phyloP scores from a whole-genome alignment of 2,113 vertebrate genomes.

The Saccopteryx bilineata region DNA sequence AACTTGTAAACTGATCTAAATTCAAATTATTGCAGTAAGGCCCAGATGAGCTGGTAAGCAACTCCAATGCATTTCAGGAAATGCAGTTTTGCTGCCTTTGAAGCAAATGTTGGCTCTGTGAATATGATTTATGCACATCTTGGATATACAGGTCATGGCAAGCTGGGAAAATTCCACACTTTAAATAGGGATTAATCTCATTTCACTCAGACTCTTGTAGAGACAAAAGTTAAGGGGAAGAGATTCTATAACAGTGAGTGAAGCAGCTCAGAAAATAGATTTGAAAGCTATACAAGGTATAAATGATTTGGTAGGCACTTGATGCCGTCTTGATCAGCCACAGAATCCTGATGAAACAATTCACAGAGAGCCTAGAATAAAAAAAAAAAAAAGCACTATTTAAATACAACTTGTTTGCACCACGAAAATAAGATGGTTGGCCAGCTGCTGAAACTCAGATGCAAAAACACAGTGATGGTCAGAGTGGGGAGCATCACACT shows the following conservation, averaged over 20 bases:
- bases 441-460: background rate
- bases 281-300: conserved; percentile 6
- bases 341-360: conserved; percentile 35
- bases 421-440: background rate
- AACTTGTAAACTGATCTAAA: conserved; percentile 51
- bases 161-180: background rate
- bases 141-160: background rate
- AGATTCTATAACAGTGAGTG: background rate
- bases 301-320: conserved; percentile 47
- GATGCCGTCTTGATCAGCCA: background rate
- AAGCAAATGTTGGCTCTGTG: background rate
- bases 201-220: background rate
- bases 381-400: conserved; percentile 36
- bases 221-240: conserved; percentile 15
- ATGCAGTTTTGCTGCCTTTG: background rate
- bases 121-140: background rate
- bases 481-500: background rate
- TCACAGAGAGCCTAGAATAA: conserved; percentile 41
- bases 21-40: background rate
- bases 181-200: conserved; percentile 26
- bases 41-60: background rate
- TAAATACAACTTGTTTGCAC: background rate
- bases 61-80: conserved; percentile 52
- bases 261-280: conserved; percentile 28
- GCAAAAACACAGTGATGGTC: background rate